Conservation (phyloP, 2,797 vertebrate species). For the Australoheros facetus region DNA sequence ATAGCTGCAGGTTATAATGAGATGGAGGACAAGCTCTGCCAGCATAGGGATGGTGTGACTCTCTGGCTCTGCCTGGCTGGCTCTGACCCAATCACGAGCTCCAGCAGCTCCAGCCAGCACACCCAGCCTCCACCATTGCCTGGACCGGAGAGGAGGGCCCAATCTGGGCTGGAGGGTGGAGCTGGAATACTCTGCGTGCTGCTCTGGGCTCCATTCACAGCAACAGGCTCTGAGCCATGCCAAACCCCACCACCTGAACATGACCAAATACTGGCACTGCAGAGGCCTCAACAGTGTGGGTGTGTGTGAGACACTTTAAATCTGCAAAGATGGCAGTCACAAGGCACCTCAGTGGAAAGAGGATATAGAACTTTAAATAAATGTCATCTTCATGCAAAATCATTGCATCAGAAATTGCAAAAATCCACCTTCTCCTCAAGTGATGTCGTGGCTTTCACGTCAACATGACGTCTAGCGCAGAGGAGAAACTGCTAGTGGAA, state of each 20-base stretch:
- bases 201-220: slow-evolving; percentile 54
- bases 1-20: slow-evolving; percentile 62
- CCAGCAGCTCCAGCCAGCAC: slow-evolving; percentile 62
- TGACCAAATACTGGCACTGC: slow-evolving; percentile 56
- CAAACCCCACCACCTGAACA: slow-evolving; percentile 70
- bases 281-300: slow-evolving; percentile 13
- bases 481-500: slow-evolving; percentile 45
- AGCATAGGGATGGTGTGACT: slow-evolving; percentile 59
- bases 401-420: neutral
- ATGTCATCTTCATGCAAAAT: slow-evolving; percentile 8
- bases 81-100: slow-evolving; percentile 53
- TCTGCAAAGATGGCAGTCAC: slow-evolving; percentile 28
- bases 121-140: slow-evolving; percentile 50
- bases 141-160: slow-evolving; percentile 51
- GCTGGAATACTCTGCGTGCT: slow-evolving; percentile 42
- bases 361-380: slow-evolving; percentile 17
- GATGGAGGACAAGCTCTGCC: slow-evolving; percentile 56
- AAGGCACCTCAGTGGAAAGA: neutral
- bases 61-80: slow-evolving; percentile 66
- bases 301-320: slow-evolving; percentile 25
- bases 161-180: slow-evolving; percentile 58
- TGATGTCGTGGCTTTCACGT: neutral
- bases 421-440: neutral
- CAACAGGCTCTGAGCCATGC: slow-evolving; percentile 64
- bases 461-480: slow-evolving; percentile 25